Evolutionary conservation across 1,140 invertebrate species (phyloP).

Genomic region (Drepana arcuata): DNA sequence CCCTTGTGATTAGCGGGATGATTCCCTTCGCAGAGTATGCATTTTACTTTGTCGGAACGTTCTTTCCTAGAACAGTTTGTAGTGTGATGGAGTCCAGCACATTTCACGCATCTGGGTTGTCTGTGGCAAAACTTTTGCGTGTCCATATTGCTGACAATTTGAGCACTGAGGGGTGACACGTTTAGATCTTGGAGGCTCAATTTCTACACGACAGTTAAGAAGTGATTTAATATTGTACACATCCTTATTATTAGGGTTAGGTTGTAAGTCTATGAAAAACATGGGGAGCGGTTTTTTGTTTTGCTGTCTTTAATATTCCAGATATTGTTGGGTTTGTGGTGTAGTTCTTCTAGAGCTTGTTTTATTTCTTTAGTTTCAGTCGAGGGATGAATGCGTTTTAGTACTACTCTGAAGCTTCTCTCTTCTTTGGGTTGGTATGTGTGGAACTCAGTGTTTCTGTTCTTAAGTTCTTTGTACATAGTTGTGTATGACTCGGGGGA

Average conservation of each 20-base stretch:
- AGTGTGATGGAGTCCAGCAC: conserved; percentile 5
- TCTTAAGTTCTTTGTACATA: conserved; percentile 9
- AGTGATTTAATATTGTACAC: background rate
- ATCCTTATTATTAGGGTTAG: background rate
- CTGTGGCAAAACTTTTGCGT: conserved; percentile 8
- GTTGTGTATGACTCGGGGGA: conserved; percentile 2
- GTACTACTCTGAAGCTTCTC: conserved; percentile 1
- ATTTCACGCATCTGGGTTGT: conserved; percentile 9
- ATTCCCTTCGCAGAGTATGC: no score
- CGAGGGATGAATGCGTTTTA: no score
- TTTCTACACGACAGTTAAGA: background rate
- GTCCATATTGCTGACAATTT: conserved; percentile 8
- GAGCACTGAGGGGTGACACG: conserved; percentile 3
- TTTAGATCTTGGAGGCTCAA: conserved; percentile 3
- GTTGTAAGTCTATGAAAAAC: no score
- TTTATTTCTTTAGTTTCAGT: background rate
- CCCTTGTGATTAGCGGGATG: conserved; percentile 9
- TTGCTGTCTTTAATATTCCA: no score
- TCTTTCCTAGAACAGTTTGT: background rate
- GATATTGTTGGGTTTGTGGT: no score
- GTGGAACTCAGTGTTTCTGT: conserved; percentile 7
- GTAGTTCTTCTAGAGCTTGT: background rate
- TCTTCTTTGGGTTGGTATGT: conserved; percentile 7
- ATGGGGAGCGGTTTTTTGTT: no score
- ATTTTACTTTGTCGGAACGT: background rate